Percentiles rank a stretch among this genome's conserved stretches.
phyloP scores from a whole-genome alignment of 2,797 vertebrate species.

The Intellagama lesueurii region DNA sequence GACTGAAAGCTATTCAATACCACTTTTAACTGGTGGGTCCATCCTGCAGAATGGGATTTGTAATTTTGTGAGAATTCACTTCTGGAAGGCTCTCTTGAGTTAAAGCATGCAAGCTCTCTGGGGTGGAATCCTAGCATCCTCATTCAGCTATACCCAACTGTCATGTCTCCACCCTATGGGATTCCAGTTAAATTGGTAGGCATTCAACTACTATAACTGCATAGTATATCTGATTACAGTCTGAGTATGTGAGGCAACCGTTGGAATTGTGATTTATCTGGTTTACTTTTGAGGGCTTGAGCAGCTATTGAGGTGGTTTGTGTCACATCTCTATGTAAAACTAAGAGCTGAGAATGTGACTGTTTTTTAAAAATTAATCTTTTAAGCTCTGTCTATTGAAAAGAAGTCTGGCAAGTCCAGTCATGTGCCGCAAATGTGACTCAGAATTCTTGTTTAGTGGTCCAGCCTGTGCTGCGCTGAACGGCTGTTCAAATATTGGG shows the following conservation, averaged over 20 bases:
- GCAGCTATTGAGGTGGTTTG: conserved; percentile 42
- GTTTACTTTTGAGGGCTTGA: conserved; percentile 14
- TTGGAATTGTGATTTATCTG: conserved; percentile 26
- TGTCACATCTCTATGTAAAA: conserved; percentile 51
- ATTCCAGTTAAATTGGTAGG: neutral
- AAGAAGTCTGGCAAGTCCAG: conserved; percentile 57
- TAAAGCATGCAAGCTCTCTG: no score
- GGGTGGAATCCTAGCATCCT: no score
- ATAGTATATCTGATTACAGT: no score
- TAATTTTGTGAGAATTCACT: no score
- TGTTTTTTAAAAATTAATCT: conserved; percentile 52
- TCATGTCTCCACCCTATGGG: neutral
- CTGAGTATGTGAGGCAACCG: neutral
- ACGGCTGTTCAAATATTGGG: neutral
- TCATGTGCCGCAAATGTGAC: conserved; percentile 49
- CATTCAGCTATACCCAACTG: no score
- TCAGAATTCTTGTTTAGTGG: conserved; percentile 41
- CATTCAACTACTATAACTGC: no score
- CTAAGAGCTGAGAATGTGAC: conserved; percentile 47
- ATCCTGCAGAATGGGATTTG: no score
- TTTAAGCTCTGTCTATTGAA: conserved; percentile 64
- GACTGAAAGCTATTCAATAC: no score
- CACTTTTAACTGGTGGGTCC: no score
- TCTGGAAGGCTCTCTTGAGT: no score
- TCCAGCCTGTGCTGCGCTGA: conserved; percentile 31